Conservation (phyloP, 2,888 invertebrate species). For the Heliothis peltigera region DNA sequence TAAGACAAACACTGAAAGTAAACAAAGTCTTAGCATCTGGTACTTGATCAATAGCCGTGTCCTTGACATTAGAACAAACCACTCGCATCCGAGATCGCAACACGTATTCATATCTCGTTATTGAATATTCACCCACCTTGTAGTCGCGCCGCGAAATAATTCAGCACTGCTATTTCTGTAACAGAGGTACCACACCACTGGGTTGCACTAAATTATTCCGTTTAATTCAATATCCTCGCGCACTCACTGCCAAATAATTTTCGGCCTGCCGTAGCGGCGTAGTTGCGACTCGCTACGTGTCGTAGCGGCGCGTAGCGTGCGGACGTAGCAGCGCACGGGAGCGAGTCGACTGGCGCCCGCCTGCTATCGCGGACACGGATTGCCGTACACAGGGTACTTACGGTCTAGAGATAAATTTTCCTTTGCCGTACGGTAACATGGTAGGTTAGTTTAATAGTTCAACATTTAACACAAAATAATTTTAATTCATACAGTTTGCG, state of each 20-base stretch:
- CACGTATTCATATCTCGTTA: constrained; percentile 73
- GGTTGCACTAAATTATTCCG: constrained; percentile 69
- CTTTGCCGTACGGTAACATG: constrained; percentile 49
- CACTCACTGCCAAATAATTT: constrained; percentile 73
- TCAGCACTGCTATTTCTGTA: constrained; percentile 61
- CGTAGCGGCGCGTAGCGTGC: constrained; percentile 79
- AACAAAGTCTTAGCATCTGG: constrained; percentile 63
- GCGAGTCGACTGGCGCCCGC: constrained; percentile 80
- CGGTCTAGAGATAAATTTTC: constrained; percentile 64
- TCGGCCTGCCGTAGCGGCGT: constrained; percentile 72
- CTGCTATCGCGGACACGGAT: constrained; percentile 80
- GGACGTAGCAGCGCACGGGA: constrained; percentile 82
- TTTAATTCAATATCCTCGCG: constrained; percentile 68
- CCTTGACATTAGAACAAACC: constrained; percentile 84
- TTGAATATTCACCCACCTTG: constrained; percentile 82
- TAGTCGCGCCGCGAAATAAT: constrained; percentile 49
- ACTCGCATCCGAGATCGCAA: constrained; percentile 68
- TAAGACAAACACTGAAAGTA: constrained; percentile 49
- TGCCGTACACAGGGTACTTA: constrained; percentile 73
- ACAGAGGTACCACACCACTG: constrained; percentile 67
- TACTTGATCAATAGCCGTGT: constrained; percentile 85
- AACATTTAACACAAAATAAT: background rate
- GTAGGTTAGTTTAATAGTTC: constrained; percentile 43
- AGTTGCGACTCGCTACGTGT: constrained; percentile 76
- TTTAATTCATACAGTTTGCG: background rate